Evolutionary conservation across 2,888 invertebrate species (phyloP), one percentile per base, ranked within the genome.

Genomic region (Hypomecis punctinalis): DNA sequence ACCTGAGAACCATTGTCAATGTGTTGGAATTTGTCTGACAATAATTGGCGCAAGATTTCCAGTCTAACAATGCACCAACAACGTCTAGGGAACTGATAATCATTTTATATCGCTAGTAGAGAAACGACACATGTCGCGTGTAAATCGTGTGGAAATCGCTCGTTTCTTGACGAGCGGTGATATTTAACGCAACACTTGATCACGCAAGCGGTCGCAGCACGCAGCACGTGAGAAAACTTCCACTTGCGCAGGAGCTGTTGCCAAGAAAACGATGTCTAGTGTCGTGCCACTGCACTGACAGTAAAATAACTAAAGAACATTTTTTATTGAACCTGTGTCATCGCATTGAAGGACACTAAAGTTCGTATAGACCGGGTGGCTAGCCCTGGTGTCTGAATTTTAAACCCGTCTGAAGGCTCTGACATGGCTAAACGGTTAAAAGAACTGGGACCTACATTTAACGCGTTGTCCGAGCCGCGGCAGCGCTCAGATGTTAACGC

Each of bases 1-100:
- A 68, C 69, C 69, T 74, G 74, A 70, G 74, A 74, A 74, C 69
- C 68, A 70, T 71, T 71, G 72, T 69, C 67, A 70, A 67, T 68
- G 70, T 69, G 69, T 67, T 63, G 66, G 66, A 68, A 61, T 66
- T 87, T 87, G 78, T 73, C 67, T 72, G 64, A 60, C 55, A 48
- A 70, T 87, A 88, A 89, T 88, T 86, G 82, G 78, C 79, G 81
- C 59, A 82, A 80, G 83, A 86, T 89, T 88, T 88, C 86, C 87
- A 84, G 78, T 81, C 74, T 73, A 81, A 73, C 71, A 73, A 73
- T 73, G 69, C 72, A 74, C 71, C 75, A 87, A 51, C 75, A 87
- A 51, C 49, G 82, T 73, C 80, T 72, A 75, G 86, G 84, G 87
- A 89, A 88, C 85, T 81, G 76, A 76, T 82, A 85, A 85, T 81